A percentile compares a stretch with the other conserved stretches of the same genome.
Evolutionary conservation across 2,888 invertebrate species (phyloP).

Genomic region (Cephalotes varians): DNA sequence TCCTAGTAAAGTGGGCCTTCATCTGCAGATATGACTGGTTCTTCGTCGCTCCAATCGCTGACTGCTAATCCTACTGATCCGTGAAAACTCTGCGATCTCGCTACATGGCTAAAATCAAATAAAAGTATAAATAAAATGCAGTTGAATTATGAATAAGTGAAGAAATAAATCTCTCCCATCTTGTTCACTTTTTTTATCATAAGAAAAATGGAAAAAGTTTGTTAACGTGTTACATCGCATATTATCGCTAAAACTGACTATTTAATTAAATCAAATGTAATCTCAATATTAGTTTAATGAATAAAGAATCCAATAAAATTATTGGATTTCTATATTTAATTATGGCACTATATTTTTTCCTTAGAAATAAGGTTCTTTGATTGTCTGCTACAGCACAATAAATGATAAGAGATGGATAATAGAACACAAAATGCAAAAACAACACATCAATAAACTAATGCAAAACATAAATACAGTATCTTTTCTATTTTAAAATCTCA

Average conservation of each 20-base stretch:
- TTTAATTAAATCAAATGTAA: not conserved
- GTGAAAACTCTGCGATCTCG: slow-evolving; percentile 89
- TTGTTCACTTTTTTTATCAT: not conserved
- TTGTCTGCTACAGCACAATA: not conserved
- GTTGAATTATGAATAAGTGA: not conserved
- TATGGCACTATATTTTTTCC: not conserved
- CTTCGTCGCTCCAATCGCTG: slow-evolving; percentile 82
- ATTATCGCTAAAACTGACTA: slow-evolving; percentile 6
- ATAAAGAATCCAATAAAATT: slow-evolving; percentile 3
- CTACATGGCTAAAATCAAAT: slow-evolving; percentile 86
- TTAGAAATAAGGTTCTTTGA: not conserved
- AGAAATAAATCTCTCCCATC: slow-evolving; percentile 5
- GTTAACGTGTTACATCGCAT: not conserved
- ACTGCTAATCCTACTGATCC: slow-evolving; percentile 85
- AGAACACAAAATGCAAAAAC: not conserved
- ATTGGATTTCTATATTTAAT: slow-evolving; percentile 18
- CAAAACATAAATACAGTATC: slow-evolving; percentile 4
- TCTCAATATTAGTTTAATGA: not conserved
- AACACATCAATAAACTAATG: slow-evolving; percentile 11
- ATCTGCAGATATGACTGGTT: slow-evolving; percentile 79
- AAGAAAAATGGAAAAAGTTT: not conserved
- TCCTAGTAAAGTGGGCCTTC: slow-evolving; percentile 77
- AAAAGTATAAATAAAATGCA: slow-evolving; percentile 42
- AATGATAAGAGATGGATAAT: not conserved
- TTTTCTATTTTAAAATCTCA: not conserved